Evolutionary conservation across 1,140 invertebrate species (phyloP), one percentile per base, ranked within the genome.

Genomic region (Bombyx mori): DNA sequence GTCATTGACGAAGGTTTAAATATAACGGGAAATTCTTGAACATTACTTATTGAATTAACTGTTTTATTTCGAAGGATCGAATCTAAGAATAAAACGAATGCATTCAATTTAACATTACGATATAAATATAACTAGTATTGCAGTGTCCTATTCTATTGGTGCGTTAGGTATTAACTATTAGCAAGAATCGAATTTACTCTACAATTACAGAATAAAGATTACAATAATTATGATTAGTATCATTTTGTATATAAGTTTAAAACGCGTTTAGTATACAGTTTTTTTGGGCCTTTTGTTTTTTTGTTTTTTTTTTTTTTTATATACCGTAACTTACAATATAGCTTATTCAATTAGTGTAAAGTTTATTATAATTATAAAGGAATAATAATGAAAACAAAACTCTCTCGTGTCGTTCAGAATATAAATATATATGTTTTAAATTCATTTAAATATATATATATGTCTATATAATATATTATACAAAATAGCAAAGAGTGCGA

Each of bases 401-500:
- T 83, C 71, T 79, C 77, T 81, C 79, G 58, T 65, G 66, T 63
- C 55, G 26, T 35, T 35, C 26, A 5, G 26, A 35, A 35, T 35
- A 35, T 35, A 35, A 35, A 35, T 35, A 35, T 35, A 35, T 35
- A 5, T 35, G 26, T 35, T 35, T 35, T 35, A 35, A 35, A 35
- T 35, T 35, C 26, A 35, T 35, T 35, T 35, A 35, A 35, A 35
- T 5, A 35, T 35, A 35, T 35, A 35, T 35, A 35, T 35, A 5
- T 35, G 4, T 35, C 4, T 35, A 5, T 35, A 5, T 35, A 35
- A 35, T 35, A 35, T 35, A 35, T 80, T 81, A 81, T 83, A 84
- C 78, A 83, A 67, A 76, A 73, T 76, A 84, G 81, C 81, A 82
- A 84, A 85, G 78, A 86, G 82, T 84, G 82, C 81, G 76, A 79